Conservation (phyloP, 2,113 vertebrate genomes). For the Leptocoma aspasia region DNA sequence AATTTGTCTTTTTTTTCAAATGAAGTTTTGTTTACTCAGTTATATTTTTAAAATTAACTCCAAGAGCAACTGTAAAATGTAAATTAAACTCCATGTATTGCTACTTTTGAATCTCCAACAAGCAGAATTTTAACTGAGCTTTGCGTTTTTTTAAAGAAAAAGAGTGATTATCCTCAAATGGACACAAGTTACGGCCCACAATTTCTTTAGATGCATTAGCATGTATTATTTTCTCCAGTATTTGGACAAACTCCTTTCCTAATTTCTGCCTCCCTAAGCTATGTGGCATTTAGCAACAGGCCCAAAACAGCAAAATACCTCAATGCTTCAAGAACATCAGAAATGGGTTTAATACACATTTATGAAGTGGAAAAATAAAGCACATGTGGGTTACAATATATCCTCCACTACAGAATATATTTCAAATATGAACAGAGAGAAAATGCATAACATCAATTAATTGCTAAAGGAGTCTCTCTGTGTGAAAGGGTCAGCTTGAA, state of each 20-base stretch:
- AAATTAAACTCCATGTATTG: background rate
- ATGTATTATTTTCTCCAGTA: background rate
- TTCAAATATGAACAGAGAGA: background rate
- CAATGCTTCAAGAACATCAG: background rate
- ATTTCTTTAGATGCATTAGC: background rate
- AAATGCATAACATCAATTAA: background rate
- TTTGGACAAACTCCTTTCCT: background rate
- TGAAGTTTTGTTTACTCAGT: conserved; percentile 24
- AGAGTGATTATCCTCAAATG: background rate
- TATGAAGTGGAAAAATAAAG: background rate
- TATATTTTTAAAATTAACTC: background rate
- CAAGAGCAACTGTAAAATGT: background rate
- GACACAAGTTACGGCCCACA: background rate
- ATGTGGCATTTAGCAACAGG: background rate
- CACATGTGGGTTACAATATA: accelerated
- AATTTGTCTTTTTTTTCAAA: background rate
- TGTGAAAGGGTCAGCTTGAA: background rate
- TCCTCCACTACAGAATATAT: background rate
- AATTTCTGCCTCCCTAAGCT: background rate
- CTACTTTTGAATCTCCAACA: background rate
- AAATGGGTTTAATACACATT: background rate
- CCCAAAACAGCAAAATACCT: background rate
- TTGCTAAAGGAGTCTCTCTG: background rate
- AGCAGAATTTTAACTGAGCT: background rate
- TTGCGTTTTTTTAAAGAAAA: background rate